Evolutionary conservation across 2,113 vertebrate species (phyloP).

Genomic region (Psilopsiagon aurifrons): DNA sequence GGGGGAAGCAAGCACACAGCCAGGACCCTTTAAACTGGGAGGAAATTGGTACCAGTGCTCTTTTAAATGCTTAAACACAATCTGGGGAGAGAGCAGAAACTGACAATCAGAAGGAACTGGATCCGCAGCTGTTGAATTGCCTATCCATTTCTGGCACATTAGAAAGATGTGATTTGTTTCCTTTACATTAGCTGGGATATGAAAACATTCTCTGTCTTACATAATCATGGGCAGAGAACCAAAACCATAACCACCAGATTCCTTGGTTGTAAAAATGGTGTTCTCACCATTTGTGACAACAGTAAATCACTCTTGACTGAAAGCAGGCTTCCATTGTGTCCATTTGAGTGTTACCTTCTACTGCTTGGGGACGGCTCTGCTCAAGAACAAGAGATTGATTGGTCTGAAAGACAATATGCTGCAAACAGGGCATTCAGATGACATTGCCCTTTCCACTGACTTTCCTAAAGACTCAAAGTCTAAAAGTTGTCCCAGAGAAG

Average conservation of each 20-base stretch:
- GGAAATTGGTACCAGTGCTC: not conserved
- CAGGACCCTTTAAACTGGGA: not conserved
- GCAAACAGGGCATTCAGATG: not conserved
- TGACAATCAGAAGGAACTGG: not conserved
- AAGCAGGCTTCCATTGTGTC: not conserved
- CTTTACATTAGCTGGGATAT: not conserved
- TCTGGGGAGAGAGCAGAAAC: not conserved
- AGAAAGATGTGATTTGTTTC: not conserved
- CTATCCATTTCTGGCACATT: not conserved
- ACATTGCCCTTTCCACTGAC: conserved; percentile 5
- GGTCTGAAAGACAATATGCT: conserved; percentile 22
- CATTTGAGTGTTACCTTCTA: not conserved
- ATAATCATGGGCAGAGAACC: not conserved
- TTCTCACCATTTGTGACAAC: not conserved
- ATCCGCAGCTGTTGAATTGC: not conserved
- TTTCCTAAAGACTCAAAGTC: not conserved
- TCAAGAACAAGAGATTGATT: conserved; percentile 3
- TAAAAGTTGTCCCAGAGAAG: not conserved
- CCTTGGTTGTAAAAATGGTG: not conserved
- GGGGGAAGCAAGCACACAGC: not conserved
- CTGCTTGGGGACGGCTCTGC: not conserved
- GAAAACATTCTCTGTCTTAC: not conserved
- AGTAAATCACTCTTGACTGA: not conserved
- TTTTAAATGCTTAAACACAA: not conserved
- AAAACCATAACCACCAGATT: not conserved